Evolutionary conservation across 2,113 vertebrate species (phyloP).

Genomic region (Podarcis raffonei): DNA sequence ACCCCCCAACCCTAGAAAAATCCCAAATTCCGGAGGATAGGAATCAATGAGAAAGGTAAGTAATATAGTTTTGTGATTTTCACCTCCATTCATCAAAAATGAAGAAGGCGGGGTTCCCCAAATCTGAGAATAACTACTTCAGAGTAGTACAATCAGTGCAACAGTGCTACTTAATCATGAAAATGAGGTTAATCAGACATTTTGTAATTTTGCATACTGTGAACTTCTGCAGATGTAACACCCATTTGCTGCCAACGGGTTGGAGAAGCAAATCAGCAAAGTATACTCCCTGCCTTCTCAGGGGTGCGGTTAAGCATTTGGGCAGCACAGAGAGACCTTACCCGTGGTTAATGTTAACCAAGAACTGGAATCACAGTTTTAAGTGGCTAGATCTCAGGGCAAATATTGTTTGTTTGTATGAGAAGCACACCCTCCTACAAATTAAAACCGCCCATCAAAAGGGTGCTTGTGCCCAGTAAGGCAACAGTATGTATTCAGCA

Average conservation of each 20-base stretch:
- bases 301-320: background rate
- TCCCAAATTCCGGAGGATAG: background rate
- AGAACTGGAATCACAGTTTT: background rate
- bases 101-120: fast-evolving
- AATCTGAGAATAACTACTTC: background rate
- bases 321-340: background rate
- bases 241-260: background rate
- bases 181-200: background rate
- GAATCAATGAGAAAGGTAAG: background rate
- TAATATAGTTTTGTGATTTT: background rate
- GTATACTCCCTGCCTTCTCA: background rate
- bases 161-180: background rate
- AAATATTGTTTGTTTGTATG: background rate
- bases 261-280: background rate
- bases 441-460: background rate
- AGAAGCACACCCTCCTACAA: background rate
- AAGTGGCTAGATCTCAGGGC: background rate
- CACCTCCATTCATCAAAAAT: background rate
- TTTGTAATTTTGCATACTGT: background rate
- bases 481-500: background rate
- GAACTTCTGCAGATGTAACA: background rate
- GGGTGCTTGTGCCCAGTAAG: background rate
- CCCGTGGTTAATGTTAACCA: background rate
- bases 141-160: background rate
- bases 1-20: background rate